Evolutionary conservation across 1,140 invertebrate species (phyloP), one percentile per base, ranked within the genome.

Genomic region (Camponotus floridanus): DNA sequence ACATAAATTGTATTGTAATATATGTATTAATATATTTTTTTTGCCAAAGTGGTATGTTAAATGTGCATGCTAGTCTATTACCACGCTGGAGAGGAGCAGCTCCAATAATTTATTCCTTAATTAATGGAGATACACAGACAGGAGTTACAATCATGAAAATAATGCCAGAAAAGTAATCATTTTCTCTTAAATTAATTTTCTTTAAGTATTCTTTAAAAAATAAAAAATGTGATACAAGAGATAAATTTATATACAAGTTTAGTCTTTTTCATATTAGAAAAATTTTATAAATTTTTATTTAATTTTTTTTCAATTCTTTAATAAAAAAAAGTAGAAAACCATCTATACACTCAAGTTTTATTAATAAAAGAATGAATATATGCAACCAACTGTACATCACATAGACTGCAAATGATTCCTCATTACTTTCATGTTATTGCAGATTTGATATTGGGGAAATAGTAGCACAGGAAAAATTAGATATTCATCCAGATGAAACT

Each of bases 41-140:
- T 74, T 90, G 86, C 96, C 96, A 88, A 91, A 98, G 98, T 94
- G 98, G 98, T 18, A 98, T 98, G 95, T 95, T 98, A 57, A 99
- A 99, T 96, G 97, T 99, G 1, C 99, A 99, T 95, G 98, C 97
- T 13, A 99, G 98, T 95, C 93, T 99, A 48, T 93, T 99, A 88
- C 99, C 99, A 39, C 95, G 97, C 86, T 99, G 98, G 98, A 95
- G 99, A 94, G 99, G 99, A 48, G 98, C 98, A 62, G 97, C 98
- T 13, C 98, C 98, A 4, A 97, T 99, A 65, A 96, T 97, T 86
- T 96, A 98, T 94, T 96, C 98, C n/a, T 95, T 99, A 76, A 96
- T 98, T 78, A 97, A 97, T 95, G 98, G 98, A 39, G 98, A 99
- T 93, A 89, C 92, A 36, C 94, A 96, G 76, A 98, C 98, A 33